Evolutionary conservation across 2,888 invertebrate species (phyloP).

Genomic region (Drosophila helvetica): DNA sequence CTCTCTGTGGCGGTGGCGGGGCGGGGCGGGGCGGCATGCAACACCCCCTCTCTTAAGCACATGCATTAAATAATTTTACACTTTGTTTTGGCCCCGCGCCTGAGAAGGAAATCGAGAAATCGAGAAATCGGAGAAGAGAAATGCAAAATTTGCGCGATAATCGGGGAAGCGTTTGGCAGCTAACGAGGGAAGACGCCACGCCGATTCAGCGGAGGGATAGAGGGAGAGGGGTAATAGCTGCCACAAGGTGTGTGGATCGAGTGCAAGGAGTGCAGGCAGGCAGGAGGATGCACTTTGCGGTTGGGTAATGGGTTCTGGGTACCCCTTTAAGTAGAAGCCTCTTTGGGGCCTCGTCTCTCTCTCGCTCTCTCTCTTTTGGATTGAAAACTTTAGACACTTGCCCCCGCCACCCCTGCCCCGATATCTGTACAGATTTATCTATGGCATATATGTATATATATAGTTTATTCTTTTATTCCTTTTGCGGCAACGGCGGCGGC

Average conservation of each 20-base stretch:
- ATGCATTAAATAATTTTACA: conserved; percentile 80
- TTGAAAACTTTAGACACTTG: neutral
- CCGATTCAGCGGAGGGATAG: neutral
- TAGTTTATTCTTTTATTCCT: conserved; percentile 3
- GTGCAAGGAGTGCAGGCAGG: neutral
- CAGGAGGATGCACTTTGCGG: neutral
- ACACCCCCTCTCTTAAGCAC: conserved; percentile 50
- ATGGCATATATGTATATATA: conserved; percentile 1
- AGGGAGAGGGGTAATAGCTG: conserved; percentile 1
- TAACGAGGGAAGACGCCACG: conserved; percentile 61
- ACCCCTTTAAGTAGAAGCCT: neutral
- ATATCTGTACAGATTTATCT: neutral
- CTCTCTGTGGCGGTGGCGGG: neutral
- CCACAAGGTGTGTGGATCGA: neutral
- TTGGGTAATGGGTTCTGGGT: neutral
- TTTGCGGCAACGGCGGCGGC: conserved; percentile 11
- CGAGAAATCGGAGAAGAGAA: conserved; percentile 42
- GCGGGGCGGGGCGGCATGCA: neutral
- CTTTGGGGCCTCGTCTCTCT: neutral
- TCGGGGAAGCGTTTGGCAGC: conserved; percentile 74
- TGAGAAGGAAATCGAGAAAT: neutral
- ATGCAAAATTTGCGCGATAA: conserved; percentile 71
- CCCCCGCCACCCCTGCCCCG: too few relatives aligned
- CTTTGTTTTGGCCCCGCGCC: conserved; percentile 67
- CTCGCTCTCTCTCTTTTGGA: neutral